Evolutionary conservation across 2,113 vertebrate species (phyloP), one percentile per base, ranked within the genome.

Genomic region (Petroica traversi): DNA sequence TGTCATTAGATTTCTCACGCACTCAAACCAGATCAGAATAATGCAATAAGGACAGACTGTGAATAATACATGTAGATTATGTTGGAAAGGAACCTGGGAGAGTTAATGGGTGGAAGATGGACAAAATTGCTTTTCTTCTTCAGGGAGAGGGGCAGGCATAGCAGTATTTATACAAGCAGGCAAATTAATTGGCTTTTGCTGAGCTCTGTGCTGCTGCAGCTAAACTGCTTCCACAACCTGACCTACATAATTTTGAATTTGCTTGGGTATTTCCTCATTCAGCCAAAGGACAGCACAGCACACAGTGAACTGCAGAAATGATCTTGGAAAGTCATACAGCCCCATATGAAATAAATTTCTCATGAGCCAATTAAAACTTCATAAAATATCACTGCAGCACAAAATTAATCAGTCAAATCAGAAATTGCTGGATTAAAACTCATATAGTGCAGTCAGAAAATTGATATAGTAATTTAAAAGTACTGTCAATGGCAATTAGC

Each of bases 181-280:
- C n/a, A 76, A 78, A 90, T 93, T 85, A 95, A 90, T 69, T 92
- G 78, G 49, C 74, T 90, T 93, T 90, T 94, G 45, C 82, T 85
- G 75, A 93, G 88, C 45, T 83, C 62, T 77, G 54, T 28, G 54
- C 45, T 90, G 85, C 67, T 88, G 54, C 45, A 88, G 80, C 55
- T 63, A 51, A 77, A 91, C 92, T 78, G 64, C 43, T 85, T 89
- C 80, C 55, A 66, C 46, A 87, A 34, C 38, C 67, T 79, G 92
- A 90, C 93, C 81, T 76, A 94, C 61, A 83, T 92, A 23, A 80
- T 68, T 88, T 33, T 0, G 2, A 69, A 66, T 80, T 68, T 93
- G 31, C 75, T 85, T 45, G 78, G 46, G 71, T 80, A 73, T 88
- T 76, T 76, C 82, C 90, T 92, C 46, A 33, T 46, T 41, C 58